These are phyloP conservation scores for zebrafish (Danio rerio) DNA, from an alignment of 2,113 vertebrate genomes.

Conservation along the genomic window GRCz12tu NC_133180.1:15964501-15965000, in stretches of 20 bases:
- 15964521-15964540: slow-evolving; percentile 76
- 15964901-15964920: neutral
- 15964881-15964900: slow-evolving; percentile 19
- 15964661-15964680: slow-evolving; percentile 77
- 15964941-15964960: neutral
- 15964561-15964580: slow-evolving; percentile 58
- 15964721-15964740: slow-evolving; percentile 67
- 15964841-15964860: slow-evolving; percentile 60
- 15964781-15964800: slow-evolving; percentile 71
- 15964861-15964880: slow-evolving; percentile 55
- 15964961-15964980: neutral
- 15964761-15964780: slow-evolving; percentile 67
- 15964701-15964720: slow-evolving; percentile 61
- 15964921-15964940: slow-evolving; percentile 49
- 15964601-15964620: slow-evolving; percentile 63
- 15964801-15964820: slow-evolving; percentile 67
- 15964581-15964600: slow-evolving; percentile 64
- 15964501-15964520: slow-evolving; percentile 63
- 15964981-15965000: slow-evolving; percentile 5
- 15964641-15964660: slow-evolving; percentile 71
- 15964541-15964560: slow-evolving; percentile 58
- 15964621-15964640: slow-evolving; percentile 54
- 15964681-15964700: slow-evolving; percentile 76
- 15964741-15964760: slow-evolving; percentile 68
- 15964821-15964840: slow-evolving; percentile 64